Evolutionary conservation across 2,113 vertebrate genomes (phyloP).

Genomic region (Paedocypris sp.): DNA sequence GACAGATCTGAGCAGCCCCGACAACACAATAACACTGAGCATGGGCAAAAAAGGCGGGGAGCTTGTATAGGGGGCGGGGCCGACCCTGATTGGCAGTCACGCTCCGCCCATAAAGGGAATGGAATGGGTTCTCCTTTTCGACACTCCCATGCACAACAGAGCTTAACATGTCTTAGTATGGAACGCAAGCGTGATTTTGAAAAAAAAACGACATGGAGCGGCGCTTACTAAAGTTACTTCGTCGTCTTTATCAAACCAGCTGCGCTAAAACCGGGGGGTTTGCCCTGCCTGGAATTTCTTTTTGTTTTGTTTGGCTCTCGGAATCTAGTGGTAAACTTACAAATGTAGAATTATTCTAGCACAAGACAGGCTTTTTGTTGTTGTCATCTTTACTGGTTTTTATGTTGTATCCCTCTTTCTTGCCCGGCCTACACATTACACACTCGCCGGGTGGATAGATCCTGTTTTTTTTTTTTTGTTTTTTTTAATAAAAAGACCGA

Average conservation of each 20-base stretch:
- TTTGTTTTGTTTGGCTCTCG: slow-evolving; percentile 18
- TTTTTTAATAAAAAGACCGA: slow-evolving; percentile 44
- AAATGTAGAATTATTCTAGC: slow-evolving; percentile 22
- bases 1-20: slow-evolving; percentile 54
- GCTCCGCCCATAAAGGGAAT: slow-evolving; percentile 11
- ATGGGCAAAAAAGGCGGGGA: slow-evolving; percentile 73
- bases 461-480: neutral
- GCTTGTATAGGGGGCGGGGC: slow-evolving; percentile 60
- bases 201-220: slow-evolving; percentile 37
- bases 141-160: slow-evolving; percentile 61
- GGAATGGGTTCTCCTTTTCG: slow-evolving; percentile 22
- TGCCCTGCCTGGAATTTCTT: slow-evolving; percentile 1
- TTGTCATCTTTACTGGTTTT: neutral
- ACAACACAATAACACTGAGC: slow-evolving; percentile 77
- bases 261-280: neutral
- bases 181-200: slow-evolving; percentile 13
- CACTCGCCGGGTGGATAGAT: slow-evolving; percentile 38
- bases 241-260: slow-evolving; percentile 31
- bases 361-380: slow-evolving; percentile 19
- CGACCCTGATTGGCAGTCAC: neutral
- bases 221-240: slow-evolving; percentile 66
- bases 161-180: slow-evolving; percentile 25
- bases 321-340: slow-evolving; percentile 25
- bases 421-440: slow-evolving; percentile 4
- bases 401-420: neutral